Base-by-base conservation (phyloP, 2,888 invertebrate species). In the Icerya purchasi region DNA sequence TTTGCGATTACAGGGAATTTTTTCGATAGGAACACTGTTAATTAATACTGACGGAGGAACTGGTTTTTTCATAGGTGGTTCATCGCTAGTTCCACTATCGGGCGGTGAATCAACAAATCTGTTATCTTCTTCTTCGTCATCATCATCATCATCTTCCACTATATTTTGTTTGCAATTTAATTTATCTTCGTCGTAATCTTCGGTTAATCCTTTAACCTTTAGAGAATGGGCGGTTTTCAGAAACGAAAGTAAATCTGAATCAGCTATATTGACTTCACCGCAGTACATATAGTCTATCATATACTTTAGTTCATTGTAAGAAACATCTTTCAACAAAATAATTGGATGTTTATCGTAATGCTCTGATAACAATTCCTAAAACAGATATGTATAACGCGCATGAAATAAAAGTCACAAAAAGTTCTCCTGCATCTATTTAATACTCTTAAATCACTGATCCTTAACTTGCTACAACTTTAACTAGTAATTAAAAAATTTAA, bases 231-330 rank as follows among this genome's bases (percentile, higher is more conserved):
- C 60, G 24, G 60, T 60, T 20, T 56, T 50, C 25, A 91, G 73
- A 68, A 92, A 75, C 22, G 88, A 86, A 55, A 86, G 84, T 70
- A 92, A 75, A 74, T 91, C 89, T 75, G 89, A 89, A 74, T 90
- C 89, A 66, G 87, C 86, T 73, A 91, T 87, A 75, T 89, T 90
- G 58, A 90, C 89, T 76, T 90, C 89, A 63, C 90, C 90, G 67
- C 86, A 79, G 73, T 91, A 91, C 88, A 90, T 90, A 69, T 89
- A 90, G 73, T 89, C 88, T 83, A 90, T 85, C 84, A 91, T 86
- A 64, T 88, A 88, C 75, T 87, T 82, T 67, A 90, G 74, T 74
- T 90, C 89, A 71, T 84, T 84, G 74, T 84, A 89, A 73, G 87
- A 88, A 50, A 91, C 88, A 77, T 90, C 88, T 76, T 89, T 89